Conservation (phyloP, 2,113 vertebrate species). For the Bambusicola thoracicus region DNA sequence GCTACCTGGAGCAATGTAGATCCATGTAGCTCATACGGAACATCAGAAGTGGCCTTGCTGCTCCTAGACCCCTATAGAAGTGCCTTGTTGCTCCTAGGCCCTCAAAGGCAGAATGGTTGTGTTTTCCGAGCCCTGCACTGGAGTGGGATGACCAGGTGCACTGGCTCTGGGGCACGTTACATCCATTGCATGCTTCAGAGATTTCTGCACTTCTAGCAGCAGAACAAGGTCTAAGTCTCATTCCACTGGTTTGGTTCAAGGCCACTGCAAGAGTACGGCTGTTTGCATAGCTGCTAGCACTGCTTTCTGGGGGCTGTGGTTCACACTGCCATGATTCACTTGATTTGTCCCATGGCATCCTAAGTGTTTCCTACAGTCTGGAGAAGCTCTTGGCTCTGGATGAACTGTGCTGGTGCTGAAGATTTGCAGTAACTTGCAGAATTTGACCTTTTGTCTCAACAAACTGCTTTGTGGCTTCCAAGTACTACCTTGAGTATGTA, state of each 20-base stretch:
- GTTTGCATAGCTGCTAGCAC: rapidly evolving
- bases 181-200: not conserved
- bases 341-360: not conserved
- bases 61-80: rapidly evolving
- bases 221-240: not conserved
- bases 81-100: not conserved
- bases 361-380: not conserved
- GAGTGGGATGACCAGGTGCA: not conserved
- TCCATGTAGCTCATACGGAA: not conserved
- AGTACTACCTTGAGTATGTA: not conserved
- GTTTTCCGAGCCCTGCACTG: not conserved
- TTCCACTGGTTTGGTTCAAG: not conserved
- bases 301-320: not conserved
- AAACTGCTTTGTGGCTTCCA: not conserved
- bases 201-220: not conserved
- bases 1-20: not conserved
- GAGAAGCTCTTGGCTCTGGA: not conserved
- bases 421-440: constrained; percentile 7
- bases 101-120: not conserved
- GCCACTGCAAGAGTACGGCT: not conserved
- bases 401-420: not conserved
- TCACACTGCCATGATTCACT: not conserved
- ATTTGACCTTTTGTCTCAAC: constrained; percentile 43
- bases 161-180: not conserved
- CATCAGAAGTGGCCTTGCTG: rapidly evolving